phyloP scores from a whole-genome alignment of 2,797 vertebrate species.

The Xenopus petersii region DNA sequence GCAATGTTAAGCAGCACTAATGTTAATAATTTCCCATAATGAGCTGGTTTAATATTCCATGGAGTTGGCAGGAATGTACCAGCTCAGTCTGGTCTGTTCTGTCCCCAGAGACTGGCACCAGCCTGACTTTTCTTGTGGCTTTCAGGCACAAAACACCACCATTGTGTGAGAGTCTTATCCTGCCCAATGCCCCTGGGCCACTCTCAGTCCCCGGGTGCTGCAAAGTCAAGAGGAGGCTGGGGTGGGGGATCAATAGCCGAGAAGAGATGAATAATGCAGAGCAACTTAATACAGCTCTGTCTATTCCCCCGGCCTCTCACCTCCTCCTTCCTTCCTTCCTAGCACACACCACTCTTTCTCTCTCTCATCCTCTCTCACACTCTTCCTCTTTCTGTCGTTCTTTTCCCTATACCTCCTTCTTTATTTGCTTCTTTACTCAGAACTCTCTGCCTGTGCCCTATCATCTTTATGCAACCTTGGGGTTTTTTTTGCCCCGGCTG shows the following conservation, averaged over 20 bases:
- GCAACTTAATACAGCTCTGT: constrained; percentile 24
- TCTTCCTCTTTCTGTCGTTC: not conserved
- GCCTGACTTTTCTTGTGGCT: too few species aligned
- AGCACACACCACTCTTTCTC: not conserved
- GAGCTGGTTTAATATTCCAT: not conserved
- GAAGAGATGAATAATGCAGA: constrained; percentile 41
- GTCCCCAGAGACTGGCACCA: too few species aligned
- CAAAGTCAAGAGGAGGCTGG: constrained; percentile 1
- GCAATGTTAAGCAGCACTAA: too few species aligned
- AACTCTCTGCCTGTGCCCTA: not conserved
- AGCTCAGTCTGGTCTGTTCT: too few species aligned
- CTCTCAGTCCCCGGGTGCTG: not conserved
- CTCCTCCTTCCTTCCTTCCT: not conserved
- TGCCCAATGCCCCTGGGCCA: not conserved
- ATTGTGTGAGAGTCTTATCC: too few species aligned
- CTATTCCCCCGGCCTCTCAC: not conserved
- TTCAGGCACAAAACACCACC: too few species aligned
- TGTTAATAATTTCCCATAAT: too few species aligned
- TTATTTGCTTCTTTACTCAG: not conserved
- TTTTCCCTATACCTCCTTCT: not conserved
- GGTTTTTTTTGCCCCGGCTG: not conserved
- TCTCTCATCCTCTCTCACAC: not conserved
- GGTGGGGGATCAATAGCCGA: constrained; percentile 28
- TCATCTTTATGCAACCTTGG: not conserved
- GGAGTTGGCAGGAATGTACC: not conserved